Conservation (phyloP, 2,888 invertebrate genomes). For the Adelognathus sp. region DNA sequence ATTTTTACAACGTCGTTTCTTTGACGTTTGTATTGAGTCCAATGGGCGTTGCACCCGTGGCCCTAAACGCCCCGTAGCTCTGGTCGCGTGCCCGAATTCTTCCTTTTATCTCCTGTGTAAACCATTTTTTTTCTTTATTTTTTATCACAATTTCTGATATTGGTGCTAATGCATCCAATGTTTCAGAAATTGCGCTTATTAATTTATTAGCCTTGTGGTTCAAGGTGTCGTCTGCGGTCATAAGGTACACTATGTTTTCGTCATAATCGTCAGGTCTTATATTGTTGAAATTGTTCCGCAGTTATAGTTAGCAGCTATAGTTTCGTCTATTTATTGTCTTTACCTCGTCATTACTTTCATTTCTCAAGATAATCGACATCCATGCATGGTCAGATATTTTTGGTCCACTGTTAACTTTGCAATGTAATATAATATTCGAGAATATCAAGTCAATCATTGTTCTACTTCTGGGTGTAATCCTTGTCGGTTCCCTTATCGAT, state of each 20-base stretch:
- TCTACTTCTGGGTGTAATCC: neutral
- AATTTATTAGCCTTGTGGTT: neutral
- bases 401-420: neutral
- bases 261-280: neutral
- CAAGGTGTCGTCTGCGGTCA: too few relatives aligned
- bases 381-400: neutral
- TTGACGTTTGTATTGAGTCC: neutral
- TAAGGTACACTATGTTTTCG: too few relatives aligned
- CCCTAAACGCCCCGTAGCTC: neutral
- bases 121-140: slow-evolving; percentile 1
- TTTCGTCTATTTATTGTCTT: neutral
- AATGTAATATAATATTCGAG: neutral
- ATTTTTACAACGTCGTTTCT: neutral
- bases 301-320: neutral
- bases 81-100: neutral
- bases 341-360: neutral
- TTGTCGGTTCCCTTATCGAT: neutral
- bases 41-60: neutral
- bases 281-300: neutral
- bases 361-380: neutral
- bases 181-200: neutral
- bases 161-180: neutral
- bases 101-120: slow-evolving; percentile 4
- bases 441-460: slow-evolving; percentile 20
- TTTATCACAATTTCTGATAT: neutral